Percentiles rank a stretch among this genome's conserved stretches.
phyloP scores from a whole-genome alignment of 2,113 vertebrate genomes.

The Sander lucioperca region DNA sequence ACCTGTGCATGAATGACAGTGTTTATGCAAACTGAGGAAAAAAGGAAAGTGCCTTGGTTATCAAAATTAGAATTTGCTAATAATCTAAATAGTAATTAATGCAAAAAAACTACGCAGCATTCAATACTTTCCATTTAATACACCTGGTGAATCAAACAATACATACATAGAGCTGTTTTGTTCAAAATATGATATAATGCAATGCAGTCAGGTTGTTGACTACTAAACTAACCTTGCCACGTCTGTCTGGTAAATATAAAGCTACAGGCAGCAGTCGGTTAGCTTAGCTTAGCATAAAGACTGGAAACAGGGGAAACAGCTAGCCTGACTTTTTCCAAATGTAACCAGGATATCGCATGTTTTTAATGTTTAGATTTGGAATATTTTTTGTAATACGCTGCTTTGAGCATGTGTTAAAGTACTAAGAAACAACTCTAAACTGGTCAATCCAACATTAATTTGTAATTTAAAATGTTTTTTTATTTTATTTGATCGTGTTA shows the following conservation, averaged over 20 bases:
- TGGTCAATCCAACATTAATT: no score
- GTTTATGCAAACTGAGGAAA: conserved; percentile 14
- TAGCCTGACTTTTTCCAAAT: neutral
- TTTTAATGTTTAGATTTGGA: no score
- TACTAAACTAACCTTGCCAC: neutral
- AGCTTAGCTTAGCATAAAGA: neutral
- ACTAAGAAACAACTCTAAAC: no score
- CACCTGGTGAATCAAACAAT: neutral
- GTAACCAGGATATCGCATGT: neutral
- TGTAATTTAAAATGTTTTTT: no score
- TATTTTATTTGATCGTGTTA: neutral
- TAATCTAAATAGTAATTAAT: neutral
- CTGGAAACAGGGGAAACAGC: neutral
- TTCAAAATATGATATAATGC: neutral
- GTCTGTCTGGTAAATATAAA: neutral
- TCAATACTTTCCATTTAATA: neutral
- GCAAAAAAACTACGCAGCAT: neutral
- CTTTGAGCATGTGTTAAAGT: no score
- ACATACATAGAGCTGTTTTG: no score
- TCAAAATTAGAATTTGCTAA: neutral
- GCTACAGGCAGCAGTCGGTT: neutral
- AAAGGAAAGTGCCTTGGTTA: neutral
- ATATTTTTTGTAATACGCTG: no score
- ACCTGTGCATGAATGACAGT: conserved; percentile 60
- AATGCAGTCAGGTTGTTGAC: neutral